A percentile compares a stretch with the other conserved stretches of the same genome.
These are phyloP conservation scores for Sylvia atricapilla DNA, from an alignment of 2,113 vertebrate species.

Conservation along the genomic window DNA sequence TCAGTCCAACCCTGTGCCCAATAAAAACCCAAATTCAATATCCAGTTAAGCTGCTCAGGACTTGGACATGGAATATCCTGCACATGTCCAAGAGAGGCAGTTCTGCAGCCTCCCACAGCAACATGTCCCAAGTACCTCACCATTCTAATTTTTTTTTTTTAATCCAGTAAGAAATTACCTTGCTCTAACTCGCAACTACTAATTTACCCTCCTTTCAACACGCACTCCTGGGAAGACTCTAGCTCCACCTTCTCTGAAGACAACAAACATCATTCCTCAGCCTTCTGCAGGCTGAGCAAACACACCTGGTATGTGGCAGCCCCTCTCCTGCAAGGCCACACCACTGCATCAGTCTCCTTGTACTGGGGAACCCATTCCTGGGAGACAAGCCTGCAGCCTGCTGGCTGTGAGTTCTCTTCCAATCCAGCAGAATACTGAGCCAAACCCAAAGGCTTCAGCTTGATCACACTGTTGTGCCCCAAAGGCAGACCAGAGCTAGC, in stretches of 20 bases:
- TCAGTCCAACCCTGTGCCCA: not conserved
- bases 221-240: not conserved
- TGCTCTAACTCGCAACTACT: constrained; percentile 9
- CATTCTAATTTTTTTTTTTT: not conserved
- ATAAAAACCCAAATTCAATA: not conserved
- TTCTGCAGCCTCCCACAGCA: not conserved
- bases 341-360: not conserved
- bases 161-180: not conserved
- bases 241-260: not conserved
- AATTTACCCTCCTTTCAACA: constrained; percentile 14
- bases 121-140: not conserved
- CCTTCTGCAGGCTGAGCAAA: not conserved
- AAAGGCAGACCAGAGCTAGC: not conserved
- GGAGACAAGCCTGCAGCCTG: not conserved
- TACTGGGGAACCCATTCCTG: not conserved
- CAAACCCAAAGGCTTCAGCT: not conserved
- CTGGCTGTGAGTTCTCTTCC: not conserved
- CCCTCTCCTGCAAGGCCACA: not conserved
- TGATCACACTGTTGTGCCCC: not conserved
- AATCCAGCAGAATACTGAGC: not conserved
- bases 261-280: not conserved
- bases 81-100: not conserved
- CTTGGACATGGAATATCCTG: not conserved
- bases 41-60: not conserved
- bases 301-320: not conserved